phyloP scores from a whole-genome alignment of 2,113 vertebrate species.

The Gulo gulo region DNA sequence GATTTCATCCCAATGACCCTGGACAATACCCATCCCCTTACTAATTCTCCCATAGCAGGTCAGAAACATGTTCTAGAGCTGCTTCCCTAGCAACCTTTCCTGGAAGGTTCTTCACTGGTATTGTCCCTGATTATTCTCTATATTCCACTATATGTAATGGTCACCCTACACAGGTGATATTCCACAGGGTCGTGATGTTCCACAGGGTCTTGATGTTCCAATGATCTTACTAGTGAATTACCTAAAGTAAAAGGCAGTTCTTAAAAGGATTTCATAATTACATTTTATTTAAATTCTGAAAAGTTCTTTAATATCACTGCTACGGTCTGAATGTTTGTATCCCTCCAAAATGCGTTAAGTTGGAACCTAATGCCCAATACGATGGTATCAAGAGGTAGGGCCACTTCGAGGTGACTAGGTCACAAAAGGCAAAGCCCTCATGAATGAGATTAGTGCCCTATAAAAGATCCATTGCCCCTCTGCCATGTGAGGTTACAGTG shows the following conservation, averaged over 20 bases:
- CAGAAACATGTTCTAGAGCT: not conserved
- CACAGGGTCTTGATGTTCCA: not conserved
- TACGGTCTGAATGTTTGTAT: not conserved
- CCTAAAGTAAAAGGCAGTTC: not conserved
- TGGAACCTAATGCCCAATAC: not conserved
- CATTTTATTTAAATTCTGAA: conserved; percentile 19
- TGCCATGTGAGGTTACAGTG: not conserved
- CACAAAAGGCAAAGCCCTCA: not conserved
- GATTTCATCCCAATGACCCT: not conserved
- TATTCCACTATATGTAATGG: not conserved
- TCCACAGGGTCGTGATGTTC: not conserved
- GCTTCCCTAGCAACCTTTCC: not conserved
- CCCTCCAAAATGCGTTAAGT: not conserved
- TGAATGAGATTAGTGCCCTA: not conserved
- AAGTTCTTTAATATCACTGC: not conserved
- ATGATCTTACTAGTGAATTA: not conserved
- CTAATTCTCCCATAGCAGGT: not conserved
- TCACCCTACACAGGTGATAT: not conserved
- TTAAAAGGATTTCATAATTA: not conserved
- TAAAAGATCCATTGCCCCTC: not conserved
- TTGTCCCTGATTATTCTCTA: not conserved
- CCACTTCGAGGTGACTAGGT: not conserved
- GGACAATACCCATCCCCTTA: not conserved
- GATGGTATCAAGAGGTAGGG: not conserved
- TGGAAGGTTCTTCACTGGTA: not conserved